phyloP scores from a whole-genome alignment of 1,140 invertebrate species.

The Dysdera silvatica region DNA sequence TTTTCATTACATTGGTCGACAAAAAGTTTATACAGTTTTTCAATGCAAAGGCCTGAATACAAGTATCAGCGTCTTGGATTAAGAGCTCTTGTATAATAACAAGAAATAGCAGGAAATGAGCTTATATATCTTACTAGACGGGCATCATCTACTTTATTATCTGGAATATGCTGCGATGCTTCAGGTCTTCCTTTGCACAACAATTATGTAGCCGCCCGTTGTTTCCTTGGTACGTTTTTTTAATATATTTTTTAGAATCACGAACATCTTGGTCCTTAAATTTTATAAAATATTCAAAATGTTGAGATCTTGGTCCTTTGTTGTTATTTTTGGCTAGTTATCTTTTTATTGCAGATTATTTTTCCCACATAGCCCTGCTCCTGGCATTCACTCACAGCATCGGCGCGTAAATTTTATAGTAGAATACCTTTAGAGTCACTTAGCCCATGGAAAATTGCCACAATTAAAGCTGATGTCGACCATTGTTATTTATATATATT shows the following conservation, averaged over 20 bases:
- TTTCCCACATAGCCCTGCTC: too few relatives aligned
- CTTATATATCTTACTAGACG: slow-evolving; percentile 10
- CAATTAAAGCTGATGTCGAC: too few relatives aligned
- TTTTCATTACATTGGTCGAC: background rate
- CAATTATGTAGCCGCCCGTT: background rate
- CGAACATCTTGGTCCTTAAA: background rate
- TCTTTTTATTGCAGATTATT: background rate
- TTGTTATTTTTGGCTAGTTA: background rate
- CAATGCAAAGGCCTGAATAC: background rate
- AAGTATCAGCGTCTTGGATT: slow-evolving; percentile 8
- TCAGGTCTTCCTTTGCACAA: slow-evolving; percentile 4
- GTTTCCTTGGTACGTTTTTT: background rate
- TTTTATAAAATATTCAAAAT: slow-evolving; percentile 1
- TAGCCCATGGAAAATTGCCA: too few relatives aligned
- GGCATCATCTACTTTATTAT: slow-evolving; percentile 16
- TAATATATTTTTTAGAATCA: slow-evolving; percentile 2
- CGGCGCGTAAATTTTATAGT: too few relatives aligned
- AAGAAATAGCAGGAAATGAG: slow-evolving; percentile 5
- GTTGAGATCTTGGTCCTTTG: background rate
- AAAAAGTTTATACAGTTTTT: background rate
- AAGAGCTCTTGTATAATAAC: slow-evolving; percentile 13
- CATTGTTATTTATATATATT: too few relatives aligned
- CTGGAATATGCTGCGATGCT: background rate
- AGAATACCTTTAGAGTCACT: too few relatives aligned
- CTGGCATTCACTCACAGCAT: too few relatives aligned